phyloP scores from a whole-genome alignment of 2,797 vertebrate species.

The Tadarida brasiliensis region DNA sequence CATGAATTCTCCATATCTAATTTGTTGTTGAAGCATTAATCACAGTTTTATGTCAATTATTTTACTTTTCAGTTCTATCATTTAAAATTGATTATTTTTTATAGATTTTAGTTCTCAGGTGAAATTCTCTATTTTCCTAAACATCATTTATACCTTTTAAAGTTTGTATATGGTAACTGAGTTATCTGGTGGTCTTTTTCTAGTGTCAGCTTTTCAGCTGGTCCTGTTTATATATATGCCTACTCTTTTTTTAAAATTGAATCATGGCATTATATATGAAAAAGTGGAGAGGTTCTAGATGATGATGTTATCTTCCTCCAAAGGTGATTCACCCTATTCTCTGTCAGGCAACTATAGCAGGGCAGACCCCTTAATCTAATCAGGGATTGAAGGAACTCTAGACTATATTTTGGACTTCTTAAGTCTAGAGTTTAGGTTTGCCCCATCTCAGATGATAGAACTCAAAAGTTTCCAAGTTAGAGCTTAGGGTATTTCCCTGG shows the following conservation, averaged over 20 bases:
- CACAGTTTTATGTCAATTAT: not conserved
- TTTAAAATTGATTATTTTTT: constrained; percentile 24
- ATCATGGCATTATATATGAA: not conserved
- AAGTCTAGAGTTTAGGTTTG: not conserved
- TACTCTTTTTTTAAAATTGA: not conserved
- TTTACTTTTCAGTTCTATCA: not conserved
- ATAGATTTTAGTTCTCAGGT: not conserved
- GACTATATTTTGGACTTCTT: not conserved
- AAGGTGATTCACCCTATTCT: not conserved
- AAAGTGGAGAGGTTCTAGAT: not conserved
- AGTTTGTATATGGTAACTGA: not conserved
- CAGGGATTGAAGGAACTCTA: not conserved
- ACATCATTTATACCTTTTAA: not conserved
- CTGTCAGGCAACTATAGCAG: not conserved
- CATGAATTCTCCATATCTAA: not conserved
- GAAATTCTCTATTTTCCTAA: not conserved
- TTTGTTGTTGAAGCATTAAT: not conserved
- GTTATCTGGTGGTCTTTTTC: not conserved
- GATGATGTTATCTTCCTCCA: not conserved
- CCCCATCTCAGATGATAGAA: not conserved
- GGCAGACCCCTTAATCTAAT: not conserved
- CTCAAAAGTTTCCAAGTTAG: not conserved
- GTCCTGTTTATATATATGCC: not conserved
- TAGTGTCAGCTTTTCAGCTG: not conserved
- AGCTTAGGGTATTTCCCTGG: not conserved